Percentiles rank a stretch among this genome's conserved stretches.
These are phyloP conservation scores for Heliconius hermathena DNA, from an alignment of 1,140 invertebrate species.

Conservation along the genomic window DNA sequence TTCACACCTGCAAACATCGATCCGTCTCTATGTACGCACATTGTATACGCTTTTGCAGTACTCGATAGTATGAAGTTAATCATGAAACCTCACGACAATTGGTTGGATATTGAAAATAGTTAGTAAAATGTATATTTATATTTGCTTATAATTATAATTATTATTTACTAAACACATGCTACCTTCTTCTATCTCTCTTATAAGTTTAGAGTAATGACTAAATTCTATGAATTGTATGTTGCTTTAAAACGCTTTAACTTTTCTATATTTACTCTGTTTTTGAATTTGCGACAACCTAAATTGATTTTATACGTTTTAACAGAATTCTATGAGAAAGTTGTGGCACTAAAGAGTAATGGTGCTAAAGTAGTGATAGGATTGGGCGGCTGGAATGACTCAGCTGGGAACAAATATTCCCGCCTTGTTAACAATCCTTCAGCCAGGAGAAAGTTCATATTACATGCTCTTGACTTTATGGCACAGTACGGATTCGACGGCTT, in stretches of 20 bases:
- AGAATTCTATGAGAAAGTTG: constrained; percentile 93
- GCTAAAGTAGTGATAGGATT: constrained; percentile 92
- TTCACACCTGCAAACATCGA: constrained; percentile 93
- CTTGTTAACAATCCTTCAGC: constrained; percentile 88
- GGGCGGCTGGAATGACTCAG: constrained; percentile 95
- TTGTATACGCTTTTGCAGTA: constrained; percentile 96
- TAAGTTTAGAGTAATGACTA: not conserved
- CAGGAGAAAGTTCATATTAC: constrained; percentile 87
- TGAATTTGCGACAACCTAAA: not conserved
- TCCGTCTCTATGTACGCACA: constrained; percentile 92
- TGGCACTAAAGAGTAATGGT: constrained; percentile 87
- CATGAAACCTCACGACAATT: constrained; percentile 93
- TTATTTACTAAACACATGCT: not conserved
- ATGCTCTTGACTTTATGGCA: constrained; percentile 89
- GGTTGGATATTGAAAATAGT: constrained; percentile 94
- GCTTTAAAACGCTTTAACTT: no score
- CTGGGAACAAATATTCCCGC: constrained; percentile 92
- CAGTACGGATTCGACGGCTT: constrained; percentile 92
- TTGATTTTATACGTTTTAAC: not conserved
- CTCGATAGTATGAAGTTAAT: constrained; percentile 88
- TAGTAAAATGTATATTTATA: constrained; percentile 84
- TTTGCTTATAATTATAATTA: no score
- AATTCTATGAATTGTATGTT: no score
- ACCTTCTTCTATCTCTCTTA: not conserved
- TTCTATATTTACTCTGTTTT: not conserved